Evolutionary conservation across 2,113 vertebrate genomes (phyloP).

Genomic region (Axis porcinus): DNA sequence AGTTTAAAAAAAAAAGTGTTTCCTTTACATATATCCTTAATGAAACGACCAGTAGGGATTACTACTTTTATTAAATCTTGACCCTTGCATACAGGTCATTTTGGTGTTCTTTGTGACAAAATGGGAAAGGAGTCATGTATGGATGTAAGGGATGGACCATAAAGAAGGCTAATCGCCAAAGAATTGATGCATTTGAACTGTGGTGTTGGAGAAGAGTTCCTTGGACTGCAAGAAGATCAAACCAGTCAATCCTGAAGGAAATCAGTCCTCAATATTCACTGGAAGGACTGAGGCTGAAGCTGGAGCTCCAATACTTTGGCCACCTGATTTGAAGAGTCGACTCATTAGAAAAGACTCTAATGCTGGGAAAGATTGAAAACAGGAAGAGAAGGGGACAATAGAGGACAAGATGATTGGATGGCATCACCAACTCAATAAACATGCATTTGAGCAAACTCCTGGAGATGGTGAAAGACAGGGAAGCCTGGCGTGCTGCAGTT

Average conservation of each 20-base stretch:
- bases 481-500: neutral
- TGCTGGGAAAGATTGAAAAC: neutral
- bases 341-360: neutral
- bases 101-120: neutral
- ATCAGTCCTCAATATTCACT: neutral
- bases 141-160: neutral
- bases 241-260: neutral
- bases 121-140: neutral
- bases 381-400: neutral
- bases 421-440: neutral
- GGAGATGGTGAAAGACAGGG: neutral
- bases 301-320: neutral
- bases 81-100: neutral
- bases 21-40: neutral
- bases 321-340: neutral
- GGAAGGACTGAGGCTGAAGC: neutral
- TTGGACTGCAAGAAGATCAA: neutral
- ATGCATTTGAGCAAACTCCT: neutral
- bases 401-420: neutral
- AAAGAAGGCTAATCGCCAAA: neutral
- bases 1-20: neutral
- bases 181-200: neutral
- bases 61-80: neutral
- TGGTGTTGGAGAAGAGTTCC: neutral
- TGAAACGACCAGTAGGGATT: neutral